A percentile compares a stretch with the other conserved stretches of the same genome.
These are phyloP conservation scores for Pavo muticus DNA, from an alignment of 2,113 vertebrate species.

Conservation along the genomic window DNA sequence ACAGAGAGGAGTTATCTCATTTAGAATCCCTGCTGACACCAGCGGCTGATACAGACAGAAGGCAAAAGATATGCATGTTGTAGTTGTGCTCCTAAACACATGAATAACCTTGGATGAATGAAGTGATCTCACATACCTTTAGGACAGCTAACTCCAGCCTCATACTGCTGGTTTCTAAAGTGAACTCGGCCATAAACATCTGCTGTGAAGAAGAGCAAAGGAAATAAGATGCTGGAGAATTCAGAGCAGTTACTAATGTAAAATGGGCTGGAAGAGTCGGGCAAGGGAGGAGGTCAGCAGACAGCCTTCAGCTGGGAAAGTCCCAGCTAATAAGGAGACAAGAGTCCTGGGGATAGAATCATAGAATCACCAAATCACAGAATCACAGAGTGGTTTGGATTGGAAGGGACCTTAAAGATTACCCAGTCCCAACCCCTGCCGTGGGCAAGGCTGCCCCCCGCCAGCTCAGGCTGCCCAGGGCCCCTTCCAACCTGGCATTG, in stretches of 20 bases:
- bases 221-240: background rate
- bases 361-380: too few species aligned
- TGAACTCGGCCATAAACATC: background rate
- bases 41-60: background rate
- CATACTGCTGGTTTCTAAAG: fast-evolving
- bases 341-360: background rate
- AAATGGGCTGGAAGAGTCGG: background rate
- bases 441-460: too few species aligned
- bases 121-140: background rate
- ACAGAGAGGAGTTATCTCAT: conserved; percentile 30
- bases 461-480: too few species aligned
- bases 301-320: background rate
- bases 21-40: conserved; percentile 1
- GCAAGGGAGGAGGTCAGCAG: background rate
- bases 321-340: background rate
- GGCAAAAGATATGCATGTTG: background rate
- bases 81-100: background rate
- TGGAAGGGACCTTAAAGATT: too few species aligned
- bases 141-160: background rate
- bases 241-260: background rate
- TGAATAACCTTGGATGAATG: background rate
- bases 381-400: too few species aligned
- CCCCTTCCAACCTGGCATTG: too few species aligned
- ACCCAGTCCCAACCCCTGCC: too few species aligned
- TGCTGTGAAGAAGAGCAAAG: background rate